These are phyloP conservation scores for Linurgus olivaceus DNA, from an alignment of 2,797 vertebrate genomes.

Conservation along the genomic window DNA sequence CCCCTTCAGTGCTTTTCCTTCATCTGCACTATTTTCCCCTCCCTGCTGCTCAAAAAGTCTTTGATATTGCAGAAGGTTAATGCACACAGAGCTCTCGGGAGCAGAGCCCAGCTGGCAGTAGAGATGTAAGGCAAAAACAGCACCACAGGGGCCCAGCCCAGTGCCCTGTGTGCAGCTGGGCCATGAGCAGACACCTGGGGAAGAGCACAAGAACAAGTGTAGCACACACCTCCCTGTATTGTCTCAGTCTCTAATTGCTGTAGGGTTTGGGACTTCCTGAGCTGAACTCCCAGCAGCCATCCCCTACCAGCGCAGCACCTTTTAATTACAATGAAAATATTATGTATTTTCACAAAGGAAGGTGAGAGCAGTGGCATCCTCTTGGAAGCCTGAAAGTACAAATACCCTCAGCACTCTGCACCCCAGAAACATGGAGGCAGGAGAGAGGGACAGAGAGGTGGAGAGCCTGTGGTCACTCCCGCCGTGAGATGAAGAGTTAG, in stretches of 20 bases:
- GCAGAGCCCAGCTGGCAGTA: background rate
- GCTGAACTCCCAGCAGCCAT: background rate
- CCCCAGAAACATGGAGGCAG: background rate
- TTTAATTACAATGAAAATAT: background rate
- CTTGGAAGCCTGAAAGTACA: background rate
- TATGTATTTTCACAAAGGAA: background rate
- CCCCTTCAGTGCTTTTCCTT: background rate
- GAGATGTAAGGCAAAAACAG: background rate
- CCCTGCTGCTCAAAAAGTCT: background rate
- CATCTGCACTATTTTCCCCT: background rate
- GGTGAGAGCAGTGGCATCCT: background rate
- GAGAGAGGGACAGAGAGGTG: no score
- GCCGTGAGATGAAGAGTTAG: no score
- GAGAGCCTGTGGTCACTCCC: no score
- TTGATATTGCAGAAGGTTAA: background rate
- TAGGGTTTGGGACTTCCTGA: background rate
- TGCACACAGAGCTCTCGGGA: accelerated
- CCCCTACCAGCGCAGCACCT: background rate
- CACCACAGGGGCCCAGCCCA: background rate
- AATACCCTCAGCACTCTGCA: background rate
- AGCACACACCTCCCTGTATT: background rate
- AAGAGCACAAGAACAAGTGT: background rate
- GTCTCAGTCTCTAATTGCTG: background rate
- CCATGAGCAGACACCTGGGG: background rate
- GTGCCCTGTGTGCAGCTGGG: background rate